phyloP scores from a whole-genome alignment of 2,113 vertebrate species.

The Burhinus oedicnemus region DNA sequence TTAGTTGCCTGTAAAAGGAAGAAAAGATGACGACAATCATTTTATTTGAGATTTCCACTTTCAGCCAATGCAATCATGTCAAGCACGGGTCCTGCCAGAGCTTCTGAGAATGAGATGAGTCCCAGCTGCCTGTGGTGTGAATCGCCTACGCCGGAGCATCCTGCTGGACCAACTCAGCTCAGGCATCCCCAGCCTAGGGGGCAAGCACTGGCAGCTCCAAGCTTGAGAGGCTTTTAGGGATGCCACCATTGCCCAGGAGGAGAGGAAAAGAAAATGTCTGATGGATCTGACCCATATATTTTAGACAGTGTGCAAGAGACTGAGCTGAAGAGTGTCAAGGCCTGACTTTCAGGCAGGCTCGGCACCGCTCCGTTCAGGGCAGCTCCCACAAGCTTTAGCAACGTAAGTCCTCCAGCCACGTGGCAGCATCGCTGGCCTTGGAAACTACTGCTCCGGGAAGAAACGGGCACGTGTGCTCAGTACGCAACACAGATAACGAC shows the following conservation, averaged over 20 bases:
- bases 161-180: fast-evolving
- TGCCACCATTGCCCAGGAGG: background rate
- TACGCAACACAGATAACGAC: background rate
- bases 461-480: fast-evolving
- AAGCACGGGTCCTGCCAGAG: background rate
- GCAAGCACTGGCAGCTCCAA: background rate
- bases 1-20: background rate
- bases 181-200: background rate
- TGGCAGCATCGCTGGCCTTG: background rate
- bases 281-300: background rate
- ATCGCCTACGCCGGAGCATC: background rate
- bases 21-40: background rate
- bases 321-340: background rate
- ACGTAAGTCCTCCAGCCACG: fast-evolving
- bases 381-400: background rate
- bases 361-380: fast-evolving
- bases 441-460: background rate
- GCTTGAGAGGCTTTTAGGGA: background rate
- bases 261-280: background rate
- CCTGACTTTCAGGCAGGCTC: background rate
- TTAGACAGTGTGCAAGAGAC: background rate
- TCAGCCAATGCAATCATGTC: background rate
- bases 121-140: fast-evolving
- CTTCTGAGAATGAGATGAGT: background rate
- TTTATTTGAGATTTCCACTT: background rate